A percentile compares a stretch with the other conserved stretches of the same genome.
These are phyloP conservation scores for Lophius americanus DNA, from an alignment of 2,797 vertebrate genomes.

Conservation along the genomic window DNA sequence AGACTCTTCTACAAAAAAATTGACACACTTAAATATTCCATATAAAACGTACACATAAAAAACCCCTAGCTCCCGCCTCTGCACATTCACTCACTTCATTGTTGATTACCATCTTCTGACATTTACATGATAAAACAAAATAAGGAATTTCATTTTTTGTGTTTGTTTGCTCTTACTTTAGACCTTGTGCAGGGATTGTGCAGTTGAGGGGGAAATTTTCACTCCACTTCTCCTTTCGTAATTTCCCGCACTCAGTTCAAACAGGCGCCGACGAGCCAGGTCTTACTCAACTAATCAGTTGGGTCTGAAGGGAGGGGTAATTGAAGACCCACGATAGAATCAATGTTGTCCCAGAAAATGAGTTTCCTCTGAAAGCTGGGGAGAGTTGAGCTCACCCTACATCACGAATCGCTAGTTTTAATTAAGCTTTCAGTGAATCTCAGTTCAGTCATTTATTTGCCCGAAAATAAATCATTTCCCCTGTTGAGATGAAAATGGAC, in stretches of 20 bases:
- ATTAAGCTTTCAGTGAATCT: constrained; percentile 68
- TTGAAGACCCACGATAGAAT: constrained; percentile 48
- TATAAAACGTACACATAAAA: no score
- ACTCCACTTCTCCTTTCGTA: constrained; percentile 13
- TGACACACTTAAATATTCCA: no score
- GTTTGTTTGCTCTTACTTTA: no score
- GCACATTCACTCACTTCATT: no score
- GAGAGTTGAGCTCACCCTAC: constrained; percentile 59
- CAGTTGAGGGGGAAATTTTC: background rate
- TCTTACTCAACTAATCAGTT: constrained; percentile 54
- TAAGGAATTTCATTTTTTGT: no score
- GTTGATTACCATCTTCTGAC: no score
- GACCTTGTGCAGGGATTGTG: no score
- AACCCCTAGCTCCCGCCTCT: no score
- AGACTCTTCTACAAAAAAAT: no score
- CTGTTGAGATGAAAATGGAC: constrained; percentile 60
- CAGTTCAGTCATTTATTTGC: constrained; percentile 65
- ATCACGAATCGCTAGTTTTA: constrained; percentile 67
- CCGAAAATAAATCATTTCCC: constrained; percentile 68
- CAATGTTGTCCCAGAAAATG: constrained; percentile 65
- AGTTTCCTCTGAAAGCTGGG: constrained; percentile 60
- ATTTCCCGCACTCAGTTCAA: constrained; percentile 44
- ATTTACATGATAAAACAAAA: no score
- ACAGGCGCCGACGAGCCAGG: constrained; percentile 53
- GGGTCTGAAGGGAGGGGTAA: constrained; percentile 36